Conservation (phyloP, 2,888 invertebrate genomes). For the Tolmerus cingulatus region DNA sequence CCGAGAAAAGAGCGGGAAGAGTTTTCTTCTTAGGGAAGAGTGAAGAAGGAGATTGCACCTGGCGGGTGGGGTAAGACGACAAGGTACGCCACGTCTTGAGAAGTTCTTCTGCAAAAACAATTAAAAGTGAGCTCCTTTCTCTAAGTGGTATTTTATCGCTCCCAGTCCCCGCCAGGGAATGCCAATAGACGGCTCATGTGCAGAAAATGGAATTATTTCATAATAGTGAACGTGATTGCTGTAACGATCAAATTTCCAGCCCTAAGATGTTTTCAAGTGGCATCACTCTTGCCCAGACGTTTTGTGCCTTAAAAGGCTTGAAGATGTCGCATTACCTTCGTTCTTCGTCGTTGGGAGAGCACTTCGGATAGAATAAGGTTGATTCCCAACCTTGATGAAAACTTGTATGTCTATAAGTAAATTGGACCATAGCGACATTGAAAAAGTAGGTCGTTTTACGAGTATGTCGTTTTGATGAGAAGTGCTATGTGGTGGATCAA, state of each 20-base stretch:
- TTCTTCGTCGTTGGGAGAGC: background rate
- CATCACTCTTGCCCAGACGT: background rate
- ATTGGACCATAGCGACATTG: background rate
- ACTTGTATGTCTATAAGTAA: background rate
- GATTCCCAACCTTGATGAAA: background rate
- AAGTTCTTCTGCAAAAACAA: background rate
- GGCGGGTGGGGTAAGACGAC: background rate
- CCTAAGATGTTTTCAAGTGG: background rate
- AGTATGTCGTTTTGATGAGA: background rate
- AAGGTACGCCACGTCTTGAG: background rate
- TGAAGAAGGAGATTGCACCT: background rate
- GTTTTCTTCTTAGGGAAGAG: background rate
- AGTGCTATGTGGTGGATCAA: background rate
- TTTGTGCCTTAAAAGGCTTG: background rate
- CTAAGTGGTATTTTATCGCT: slow-evolving; percentile 16
- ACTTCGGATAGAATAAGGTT: background rate
- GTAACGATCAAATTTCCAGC: background rate
- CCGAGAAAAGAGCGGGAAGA: background rate
- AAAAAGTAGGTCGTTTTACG: background rate
- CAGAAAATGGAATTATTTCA: background rate
- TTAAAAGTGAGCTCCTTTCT: background rate
- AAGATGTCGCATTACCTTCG: background rate
- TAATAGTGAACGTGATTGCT: background rate
- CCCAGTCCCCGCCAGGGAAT: background rate
- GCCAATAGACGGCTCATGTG: background rate